These are phyloP conservation scores for Drosophila aldrichi DNA, from an alignment of 2,888 invertebrate species.

Conservation along the genomic window DNA sequence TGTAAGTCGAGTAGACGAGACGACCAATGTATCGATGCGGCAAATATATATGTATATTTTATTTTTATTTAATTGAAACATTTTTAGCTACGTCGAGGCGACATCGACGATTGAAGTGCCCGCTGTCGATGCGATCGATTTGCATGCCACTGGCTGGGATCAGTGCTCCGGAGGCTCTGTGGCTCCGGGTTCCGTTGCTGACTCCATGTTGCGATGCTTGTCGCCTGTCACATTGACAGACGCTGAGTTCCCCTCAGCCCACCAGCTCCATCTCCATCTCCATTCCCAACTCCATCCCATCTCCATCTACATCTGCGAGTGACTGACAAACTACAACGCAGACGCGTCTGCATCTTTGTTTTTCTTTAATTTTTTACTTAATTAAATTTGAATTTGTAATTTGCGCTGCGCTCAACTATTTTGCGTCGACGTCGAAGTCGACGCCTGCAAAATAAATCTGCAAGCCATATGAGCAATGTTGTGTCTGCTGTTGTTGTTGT, in stretches of 20 bases:
- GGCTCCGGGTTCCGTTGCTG: slow-evolving; percentile 46
- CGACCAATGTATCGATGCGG: slow-evolving; percentile 10
- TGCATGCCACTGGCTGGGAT: slow-evolving; percentile 58
- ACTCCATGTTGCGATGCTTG: slow-evolving; percentile 74
- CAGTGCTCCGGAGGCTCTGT: slow-evolving; percentile 16
- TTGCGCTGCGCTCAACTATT: slow-evolving; percentile 71
- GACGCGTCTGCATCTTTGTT: slow-evolving; percentile 72
- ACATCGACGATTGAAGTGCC: slow-evolving; percentile 75
- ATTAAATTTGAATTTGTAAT: slow-evolving; percentile 81
- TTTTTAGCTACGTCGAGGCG: slow-evolving; percentile 68
- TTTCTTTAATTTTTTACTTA: slow-evolving; percentile 80
- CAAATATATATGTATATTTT: slow-evolving; percentile 36
- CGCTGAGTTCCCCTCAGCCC: slow-evolving; percentile 20
- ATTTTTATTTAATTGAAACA: slow-evolving; percentile 78
- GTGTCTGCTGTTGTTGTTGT: slow-evolving; percentile 18
- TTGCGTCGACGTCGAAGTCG: slow-evolving; percentile 46
- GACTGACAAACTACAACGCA: slow-evolving; percentile 74
- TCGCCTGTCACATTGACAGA: slow-evolving; percentile 80
- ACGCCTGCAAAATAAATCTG: slow-evolving; percentile 70
- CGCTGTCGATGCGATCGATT: slow-evolving; percentile 71
- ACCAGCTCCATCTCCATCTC: background rate
- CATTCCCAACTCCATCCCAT: background rate
- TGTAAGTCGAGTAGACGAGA: slow-evolving; percentile 61
- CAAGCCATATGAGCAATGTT: slow-evolving; percentile 73
- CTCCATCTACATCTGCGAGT: slow-evolving; percentile 5